These are phyloP conservation scores for Ormyrus labotus DNA, from an alignment of 2,888 invertebrate genomes.

Conservation along the genomic window DNA sequence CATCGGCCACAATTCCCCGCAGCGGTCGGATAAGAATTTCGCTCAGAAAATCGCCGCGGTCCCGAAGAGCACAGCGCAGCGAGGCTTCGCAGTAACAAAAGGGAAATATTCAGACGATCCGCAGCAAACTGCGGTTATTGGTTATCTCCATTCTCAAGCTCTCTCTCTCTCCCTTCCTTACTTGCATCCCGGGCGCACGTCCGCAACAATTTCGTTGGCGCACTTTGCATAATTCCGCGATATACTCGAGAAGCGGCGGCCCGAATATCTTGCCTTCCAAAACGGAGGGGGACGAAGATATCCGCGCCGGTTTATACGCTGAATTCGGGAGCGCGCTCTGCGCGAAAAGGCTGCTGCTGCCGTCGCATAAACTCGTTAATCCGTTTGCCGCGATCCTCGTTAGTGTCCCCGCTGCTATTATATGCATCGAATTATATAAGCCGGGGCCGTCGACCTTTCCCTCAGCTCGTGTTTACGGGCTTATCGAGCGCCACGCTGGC, in stretches of 20 bases:
- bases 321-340: too few relatives aligned
- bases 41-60: too few relatives aligned
- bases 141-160: conserved; percentile 34
- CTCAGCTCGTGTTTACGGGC: neutral
- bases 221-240: conserved; percentile 47
- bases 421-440: conserved; percentile 13
- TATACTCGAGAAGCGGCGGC: conserved; percentile 10
- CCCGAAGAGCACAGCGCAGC: too few relatives aligned
- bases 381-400: conserved; percentile 7
- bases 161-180: neutral
- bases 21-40: too few relatives aligned
- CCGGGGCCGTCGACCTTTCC: conserved; percentile 2
- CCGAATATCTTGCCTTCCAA: neutral
- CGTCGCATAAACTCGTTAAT: conserved; percentile 23
- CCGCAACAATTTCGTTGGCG: conserved; percentile 35
- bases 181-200: neutral
- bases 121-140: conserved; percentile 35
- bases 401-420: neutral
- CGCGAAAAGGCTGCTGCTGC: neutral
- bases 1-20: too few relatives aligned
- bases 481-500: too few relatives aligned
- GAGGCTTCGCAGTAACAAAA: too few relatives aligned
- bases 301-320: neutral
- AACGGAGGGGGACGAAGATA: neutral
- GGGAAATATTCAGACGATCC: neutral